Base-by-base conservation (phyloP, 2,888 invertebrate genomes). In the Limulus polyphemus region DNA sequence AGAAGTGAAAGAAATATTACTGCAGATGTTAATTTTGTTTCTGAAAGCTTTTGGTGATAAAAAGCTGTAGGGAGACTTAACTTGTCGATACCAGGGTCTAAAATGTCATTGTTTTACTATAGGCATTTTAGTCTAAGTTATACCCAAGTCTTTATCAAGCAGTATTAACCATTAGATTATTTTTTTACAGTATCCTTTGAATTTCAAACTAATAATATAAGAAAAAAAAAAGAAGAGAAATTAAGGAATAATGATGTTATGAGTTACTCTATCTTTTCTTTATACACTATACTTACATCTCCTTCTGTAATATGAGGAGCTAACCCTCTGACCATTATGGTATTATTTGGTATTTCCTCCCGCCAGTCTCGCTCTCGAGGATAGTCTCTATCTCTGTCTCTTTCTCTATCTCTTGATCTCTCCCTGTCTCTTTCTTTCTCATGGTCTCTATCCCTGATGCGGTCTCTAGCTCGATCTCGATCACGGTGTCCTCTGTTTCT, bases 261-360 rank as follows among this genome's bases (percentile, higher is more conserved):
- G n/a, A 32, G 32, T 32, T 32, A 32, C 7, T 32, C 32, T 7
- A 1, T 2, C 3, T 32, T 32, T 7, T 32, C n/a, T 32, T 32
- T 32, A 7, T 32, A 32, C 32, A 32, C 3, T 32, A 32, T 32
- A 79, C 83, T 79, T 80, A 86, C 85, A 78, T 87, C 87, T 75
- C 84, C 84, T 76, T 87, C 87, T 13, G 86, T 84, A 65, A 86
- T 83, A 74, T 87, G 86, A 70, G 84, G 83, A 46, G 85, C 84
- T 62, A 88, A 77, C 61, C 86, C 86, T 70, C 86, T 79, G 67
- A 87, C 84, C 79, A 87, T 86, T 61, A 87, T 84, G 62, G 86
- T 87, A 74, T 84, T 85, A 71, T 83, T 82, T 1, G 84, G 83
- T 50, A 67, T 65, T 52, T 70, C 71, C 55, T 71, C 70, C 46